These are phyloP conservation scores for Archocentrus centrarchus DNA, from an alignment of 2,113 vertebrate genomes.

Conservation along the genomic window DNA sequence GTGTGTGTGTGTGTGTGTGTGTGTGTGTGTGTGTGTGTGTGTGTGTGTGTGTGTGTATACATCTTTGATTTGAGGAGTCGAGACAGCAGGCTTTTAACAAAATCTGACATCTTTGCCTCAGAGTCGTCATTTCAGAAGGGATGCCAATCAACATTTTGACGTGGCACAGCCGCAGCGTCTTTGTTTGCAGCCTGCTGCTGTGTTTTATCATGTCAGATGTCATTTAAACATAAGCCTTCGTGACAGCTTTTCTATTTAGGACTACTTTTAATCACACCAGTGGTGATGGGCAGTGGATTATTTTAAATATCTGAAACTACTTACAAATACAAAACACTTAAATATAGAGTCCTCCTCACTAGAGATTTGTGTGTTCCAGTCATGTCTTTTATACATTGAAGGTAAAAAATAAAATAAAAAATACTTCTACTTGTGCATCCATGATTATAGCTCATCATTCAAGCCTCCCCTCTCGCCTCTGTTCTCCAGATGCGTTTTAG, in stretches of 20 bases:
- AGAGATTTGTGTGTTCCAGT: too few species aligned
- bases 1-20: too few species aligned
- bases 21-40: too few species aligned
- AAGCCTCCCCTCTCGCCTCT: neutral
- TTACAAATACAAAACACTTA: neutral
- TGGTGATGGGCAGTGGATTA: neutral
- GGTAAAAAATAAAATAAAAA: neutral
- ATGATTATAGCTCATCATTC: neutral
- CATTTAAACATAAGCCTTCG: neutral
- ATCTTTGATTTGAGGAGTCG: neutral
- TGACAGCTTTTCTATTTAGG: neutral
- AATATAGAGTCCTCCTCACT: too few species aligned
- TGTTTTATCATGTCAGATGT: neutral
- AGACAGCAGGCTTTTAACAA: neutral
- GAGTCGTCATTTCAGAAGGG: neutral
- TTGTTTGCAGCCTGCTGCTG: neutral
- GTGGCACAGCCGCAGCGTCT: neutral
- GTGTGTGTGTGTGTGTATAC: too few species aligned
- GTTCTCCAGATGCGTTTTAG: neutral
- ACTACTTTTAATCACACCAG: neutral
- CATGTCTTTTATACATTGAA: neutral
- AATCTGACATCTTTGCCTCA: neutral
- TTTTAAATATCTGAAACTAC: neutral
- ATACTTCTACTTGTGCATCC: too few species aligned
- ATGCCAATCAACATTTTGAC: slow-evolving; percentile 1